These are phyloP conservation scores for Lepidocyrtoides sp. DNA, from an alignment of 2,888 invertebrate species.

Conservation along the genomic window DNA sequence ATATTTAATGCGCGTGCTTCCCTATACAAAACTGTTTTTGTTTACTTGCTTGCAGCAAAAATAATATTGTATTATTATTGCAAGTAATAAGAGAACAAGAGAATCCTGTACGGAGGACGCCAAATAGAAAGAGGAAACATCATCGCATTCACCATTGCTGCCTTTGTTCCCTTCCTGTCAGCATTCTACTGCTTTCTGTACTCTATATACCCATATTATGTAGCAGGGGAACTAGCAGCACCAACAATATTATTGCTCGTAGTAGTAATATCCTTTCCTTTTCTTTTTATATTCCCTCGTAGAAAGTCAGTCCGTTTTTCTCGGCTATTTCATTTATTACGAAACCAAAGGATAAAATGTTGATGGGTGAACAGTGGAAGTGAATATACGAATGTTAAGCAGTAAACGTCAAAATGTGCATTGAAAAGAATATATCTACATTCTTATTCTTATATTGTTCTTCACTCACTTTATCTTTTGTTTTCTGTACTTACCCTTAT, in stretches of 20 bases:
- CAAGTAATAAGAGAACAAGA: constrained; percentile 49
- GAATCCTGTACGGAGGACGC: not conserved
- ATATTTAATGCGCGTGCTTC: not conserved
- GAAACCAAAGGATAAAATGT: constrained; percentile 58
- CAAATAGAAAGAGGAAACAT: constrained; percentile 28
- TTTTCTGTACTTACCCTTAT: not conserved
- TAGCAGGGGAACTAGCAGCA: not conserved
- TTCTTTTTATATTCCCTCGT: constrained; percentile 45
- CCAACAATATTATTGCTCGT: constrained; percentile 32
- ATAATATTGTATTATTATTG: constrained; percentile 60
- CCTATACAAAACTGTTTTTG: not conserved
- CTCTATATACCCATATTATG: not conserved
- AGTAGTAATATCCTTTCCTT: constrained; percentile 44
- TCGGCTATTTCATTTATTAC: constrained; percentile 69
- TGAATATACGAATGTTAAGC: constrained; percentile 29
- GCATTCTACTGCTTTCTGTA: not conserved
- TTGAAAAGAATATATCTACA: not conserved
- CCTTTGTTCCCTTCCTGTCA: constrained; percentile 41
- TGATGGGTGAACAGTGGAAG: constrained; percentile 14
- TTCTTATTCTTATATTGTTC: not conserved
- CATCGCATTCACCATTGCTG: not conserved
- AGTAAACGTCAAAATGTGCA: constrained; percentile 43
- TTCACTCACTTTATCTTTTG: constrained; percentile 1
- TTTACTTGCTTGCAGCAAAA: constrained; percentile 63
- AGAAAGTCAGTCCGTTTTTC: constrained; percentile 58